Evolutionary conservation across 2,797 vertebrate species (phyloP), one percentile per base, ranked within the genome.

Genomic region (Neostethus bicornis): DNA sequence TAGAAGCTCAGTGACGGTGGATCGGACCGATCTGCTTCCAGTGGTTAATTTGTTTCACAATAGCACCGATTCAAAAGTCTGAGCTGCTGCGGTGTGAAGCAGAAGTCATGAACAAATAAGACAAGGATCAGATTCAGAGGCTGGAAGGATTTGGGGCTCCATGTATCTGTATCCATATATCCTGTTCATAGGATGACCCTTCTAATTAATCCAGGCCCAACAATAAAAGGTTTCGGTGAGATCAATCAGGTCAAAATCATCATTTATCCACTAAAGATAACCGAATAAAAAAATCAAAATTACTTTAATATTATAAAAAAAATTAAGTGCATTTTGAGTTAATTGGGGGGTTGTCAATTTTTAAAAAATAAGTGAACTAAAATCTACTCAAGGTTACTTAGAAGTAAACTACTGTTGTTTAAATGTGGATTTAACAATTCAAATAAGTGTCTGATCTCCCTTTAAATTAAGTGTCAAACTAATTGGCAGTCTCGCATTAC

Each of bases 11-110:
- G 63, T 25, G 26, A 62, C 21, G 73, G 54, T 72, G 63, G 44
- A 58, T 77, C 61, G 57, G 66, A 83, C 61, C 59, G 64, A 81
- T 71, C 67, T 24, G 64, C 65, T 59, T 65, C 46, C 17, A 16
- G 10, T 26, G n/a, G 41, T 47, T 58, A 50, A 59, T 73, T 67
- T 70, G 57, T 76, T 74, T 79, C 37, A 80, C 80, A 58, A 70
- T 89, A 92, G 89, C 90, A 90, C 89, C 90, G 69, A 67, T 80
- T 75, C 38, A 35, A 77, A 77, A 64, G 68, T 87, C 73, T 50
- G 16, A 76, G 75, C 70, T 61, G 63, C 74, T 54, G 76, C 45
- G 34, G 60, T 64, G 77, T 72, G 14, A 32, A 74, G 66, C 75
- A 62, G 71, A 79, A 65, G 73, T 32, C 44, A 67, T 49, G 32